Evolutionary conservation across 2,113 vertebrate species (phyloP).

Genomic region (Callocephalon fimbriatum): DNA sequence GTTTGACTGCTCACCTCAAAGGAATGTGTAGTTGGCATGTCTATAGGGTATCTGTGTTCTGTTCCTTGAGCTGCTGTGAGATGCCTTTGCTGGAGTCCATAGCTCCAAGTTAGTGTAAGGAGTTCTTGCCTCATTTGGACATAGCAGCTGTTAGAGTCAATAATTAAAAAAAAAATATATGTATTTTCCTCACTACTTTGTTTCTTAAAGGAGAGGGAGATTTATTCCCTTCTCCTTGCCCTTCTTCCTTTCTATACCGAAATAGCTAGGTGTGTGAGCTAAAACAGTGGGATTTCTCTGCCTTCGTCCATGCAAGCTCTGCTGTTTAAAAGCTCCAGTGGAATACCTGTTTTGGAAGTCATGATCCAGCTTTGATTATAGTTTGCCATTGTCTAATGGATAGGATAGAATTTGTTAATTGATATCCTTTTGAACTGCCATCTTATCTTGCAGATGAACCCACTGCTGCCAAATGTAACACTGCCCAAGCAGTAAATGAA

Average conservation of each 20-base stretch:
- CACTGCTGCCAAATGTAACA: neutral
- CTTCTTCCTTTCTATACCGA: neutral
- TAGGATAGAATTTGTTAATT: neutral
- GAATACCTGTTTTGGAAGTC: neutral
- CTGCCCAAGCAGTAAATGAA: neutral
- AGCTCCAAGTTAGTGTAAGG: neutral
- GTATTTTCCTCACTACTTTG: neutral
- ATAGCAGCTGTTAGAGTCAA: neutral
- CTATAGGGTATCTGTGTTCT: slow-evolving; percentile 7
- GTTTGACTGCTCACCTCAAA: slow-evolving; percentile 37
- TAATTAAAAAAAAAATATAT: neutral
- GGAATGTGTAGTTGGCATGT: slow-evolving; percentile 46
- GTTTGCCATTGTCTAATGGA: neutral
- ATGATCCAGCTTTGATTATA: neutral
- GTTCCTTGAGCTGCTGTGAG: slow-evolving; percentile 15
- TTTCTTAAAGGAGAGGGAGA: neutral
- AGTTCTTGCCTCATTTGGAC: slow-evolving; percentile 6
- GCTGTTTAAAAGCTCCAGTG: neutral
- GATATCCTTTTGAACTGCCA: neutral
- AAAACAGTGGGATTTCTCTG: neutral
- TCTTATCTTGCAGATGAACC: neutral
- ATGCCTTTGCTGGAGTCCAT: neutral
- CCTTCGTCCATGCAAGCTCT: neutral
- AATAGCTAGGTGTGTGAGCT: neutral
- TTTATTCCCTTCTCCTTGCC: neutral